Evolutionary conservation across 2,797 vertebrate genomes (phyloP).

Genomic region (Nothura maculosa): DNA sequence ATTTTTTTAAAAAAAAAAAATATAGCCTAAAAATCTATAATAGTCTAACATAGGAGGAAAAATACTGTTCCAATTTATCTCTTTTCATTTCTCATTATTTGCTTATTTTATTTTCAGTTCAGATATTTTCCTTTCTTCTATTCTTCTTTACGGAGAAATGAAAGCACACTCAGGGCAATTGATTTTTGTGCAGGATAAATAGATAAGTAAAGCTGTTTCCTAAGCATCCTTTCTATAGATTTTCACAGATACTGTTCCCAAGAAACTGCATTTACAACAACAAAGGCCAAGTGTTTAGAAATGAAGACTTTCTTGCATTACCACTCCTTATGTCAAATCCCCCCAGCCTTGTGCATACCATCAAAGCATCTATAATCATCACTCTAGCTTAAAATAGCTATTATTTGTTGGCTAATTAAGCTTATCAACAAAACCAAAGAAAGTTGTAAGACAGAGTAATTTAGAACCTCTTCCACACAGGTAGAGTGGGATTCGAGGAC

Average conservation of each 20-base stretch:
- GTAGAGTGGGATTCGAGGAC: background rate
- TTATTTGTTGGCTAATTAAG: background rate
- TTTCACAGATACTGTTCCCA: background rate
- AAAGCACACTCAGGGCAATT: background rate
- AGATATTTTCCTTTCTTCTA: background rate
- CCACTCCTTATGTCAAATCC: background rate
- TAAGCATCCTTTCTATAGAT: background rate
- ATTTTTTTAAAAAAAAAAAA: background rate
- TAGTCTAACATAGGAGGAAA: background rate
- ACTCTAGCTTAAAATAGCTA: background rate
- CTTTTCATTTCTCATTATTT: background rate
- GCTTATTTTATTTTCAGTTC: background rate
- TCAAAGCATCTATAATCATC: background rate
- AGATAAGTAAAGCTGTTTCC: background rate
- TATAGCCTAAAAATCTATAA: background rate
- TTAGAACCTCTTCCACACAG: rapidly evolving
- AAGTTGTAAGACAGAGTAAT: background rate
- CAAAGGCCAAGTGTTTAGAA: background rate
- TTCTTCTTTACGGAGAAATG: background rate
- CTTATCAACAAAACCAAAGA: background rate
- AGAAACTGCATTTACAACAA: background rate
- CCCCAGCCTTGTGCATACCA: background rate
- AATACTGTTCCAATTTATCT: rapidly evolving
- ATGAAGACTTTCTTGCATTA: background rate
- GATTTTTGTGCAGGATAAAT: background rate